Evolutionary conservation across 2,797 vertebrate genomes (phyloP).

Genomic region (Triplophysa bombifrons): DNA sequence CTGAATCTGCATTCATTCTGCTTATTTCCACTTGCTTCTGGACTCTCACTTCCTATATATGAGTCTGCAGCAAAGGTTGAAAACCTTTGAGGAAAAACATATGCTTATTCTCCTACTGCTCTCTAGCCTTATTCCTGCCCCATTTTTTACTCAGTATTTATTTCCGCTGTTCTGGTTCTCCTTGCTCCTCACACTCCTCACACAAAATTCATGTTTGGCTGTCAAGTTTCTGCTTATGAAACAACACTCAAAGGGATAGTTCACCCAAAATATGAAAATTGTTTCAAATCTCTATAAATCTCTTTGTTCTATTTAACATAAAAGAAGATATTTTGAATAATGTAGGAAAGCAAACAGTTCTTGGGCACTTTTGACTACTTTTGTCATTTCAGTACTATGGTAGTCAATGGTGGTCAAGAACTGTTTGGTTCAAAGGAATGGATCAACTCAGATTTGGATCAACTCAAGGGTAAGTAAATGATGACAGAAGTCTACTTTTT

Average conservation of each 20-base stretch:
- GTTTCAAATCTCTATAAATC: too few relatives aligned
- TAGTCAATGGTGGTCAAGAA: too few relatives aligned
- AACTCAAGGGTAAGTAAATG: too few relatives aligned
- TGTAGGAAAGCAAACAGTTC: too few relatives aligned
- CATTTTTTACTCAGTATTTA: slow-evolving; percentile 55
- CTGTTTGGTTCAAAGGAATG: too few relatives aligned
- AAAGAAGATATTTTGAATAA: too few relatives aligned
- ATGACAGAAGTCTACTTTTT: too few relatives aligned
- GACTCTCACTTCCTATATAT: slow-evolving; percentile 76
- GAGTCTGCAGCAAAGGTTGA: slow-evolving; percentile 70
- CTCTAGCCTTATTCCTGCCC: slow-evolving; percentile 58
- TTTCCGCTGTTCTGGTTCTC: slow-evolving; percentile 43
- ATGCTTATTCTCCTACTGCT: slow-evolving; percentile 48
- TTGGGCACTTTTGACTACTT: too few relatives aligned
- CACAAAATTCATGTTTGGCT: slow-evolving; percentile 58
- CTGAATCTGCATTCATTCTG: slow-evolving; percentile 30
- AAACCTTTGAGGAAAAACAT: slow-evolving; percentile 71
- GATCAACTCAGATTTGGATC: too few relatives aligned
- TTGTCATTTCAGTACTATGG: too few relatives aligned
- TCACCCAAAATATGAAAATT: too few relatives aligned
- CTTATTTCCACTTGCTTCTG: slow-evolving; percentile 42
- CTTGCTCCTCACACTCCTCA: slow-evolving; percentile 52
- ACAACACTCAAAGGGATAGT: neutral
- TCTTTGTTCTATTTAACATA: too few relatives aligned
- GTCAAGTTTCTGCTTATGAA: slow-evolving; percentile 56